phyloP scores from a whole-genome alignment of 2,797 vertebrate genomes.

The Sciurus vulgaris region DNA sequence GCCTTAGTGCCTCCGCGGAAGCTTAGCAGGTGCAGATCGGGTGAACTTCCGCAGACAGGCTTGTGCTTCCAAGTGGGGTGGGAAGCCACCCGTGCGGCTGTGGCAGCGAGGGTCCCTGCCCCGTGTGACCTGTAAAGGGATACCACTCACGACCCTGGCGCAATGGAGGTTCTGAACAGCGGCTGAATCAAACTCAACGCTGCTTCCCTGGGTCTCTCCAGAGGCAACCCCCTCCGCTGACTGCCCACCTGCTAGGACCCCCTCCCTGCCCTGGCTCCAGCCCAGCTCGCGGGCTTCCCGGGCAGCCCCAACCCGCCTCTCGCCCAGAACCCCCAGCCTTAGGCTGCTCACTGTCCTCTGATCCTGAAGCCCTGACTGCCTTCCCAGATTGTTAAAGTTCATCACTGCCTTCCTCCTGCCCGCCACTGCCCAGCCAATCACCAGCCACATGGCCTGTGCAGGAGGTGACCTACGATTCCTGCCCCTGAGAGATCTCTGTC shows the following conservation, averaged over 20 bases:
- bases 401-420: slow-evolving; percentile 88
- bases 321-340: too few species aligned
- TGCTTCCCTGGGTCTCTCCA: neutral
- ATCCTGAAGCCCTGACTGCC: slow-evolving; percentile 74
- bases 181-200: neutral
- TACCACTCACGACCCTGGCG: fast-evolving
- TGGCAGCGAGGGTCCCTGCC: neutral
- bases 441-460: neutral
- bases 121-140: neutral
- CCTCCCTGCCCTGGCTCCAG: neutral
- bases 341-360: too few species aligned
- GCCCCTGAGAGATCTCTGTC: slow-evolving; percentile 88
- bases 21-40: neutral
- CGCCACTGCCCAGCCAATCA: slow-evolving; percentile 73
- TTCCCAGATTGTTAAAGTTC: slow-evolving; percentile 92
- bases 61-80: fast-evolving
- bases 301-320: too few species aligned
- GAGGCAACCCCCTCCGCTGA: fast-evolving
- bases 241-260: neutral
- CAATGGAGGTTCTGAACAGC: neutral
- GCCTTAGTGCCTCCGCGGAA: neutral
- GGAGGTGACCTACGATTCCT: slow-evolving; percentile 87
- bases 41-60: neutral
- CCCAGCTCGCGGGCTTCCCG: slow-evolving; percentile 84
- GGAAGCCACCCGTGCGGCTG: neutral